These are phyloP conservation scores for Noturus placidus DNA, from an alignment of 2,113 vertebrate species.

Conservation along the genomic window DNA sequence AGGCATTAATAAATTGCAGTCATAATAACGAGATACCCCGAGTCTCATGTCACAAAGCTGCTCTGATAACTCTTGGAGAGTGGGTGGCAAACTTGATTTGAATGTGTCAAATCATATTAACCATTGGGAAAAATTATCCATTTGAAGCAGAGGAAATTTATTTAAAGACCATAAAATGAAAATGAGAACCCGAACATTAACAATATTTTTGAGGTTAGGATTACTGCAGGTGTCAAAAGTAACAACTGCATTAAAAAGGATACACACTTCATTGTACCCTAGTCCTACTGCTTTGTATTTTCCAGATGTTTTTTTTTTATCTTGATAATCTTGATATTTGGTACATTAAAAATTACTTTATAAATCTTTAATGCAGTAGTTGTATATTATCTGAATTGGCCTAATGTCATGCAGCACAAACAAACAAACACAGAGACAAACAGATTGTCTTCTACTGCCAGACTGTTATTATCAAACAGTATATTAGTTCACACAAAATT, in stretches of 20 bases:
- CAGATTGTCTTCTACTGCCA: neutral
- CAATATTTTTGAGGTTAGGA: neutral
- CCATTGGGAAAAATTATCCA: conserved; percentile 38
- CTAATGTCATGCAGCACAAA: neutral
- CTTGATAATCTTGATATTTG: neutral
- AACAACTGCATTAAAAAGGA: neutral
- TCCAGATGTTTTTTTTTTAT: neutral
- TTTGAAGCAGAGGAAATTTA: conserved; percentile 32
- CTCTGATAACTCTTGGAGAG: conserved; percentile 15
- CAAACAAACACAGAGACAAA: neutral
- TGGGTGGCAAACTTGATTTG: conserved; percentile 31
- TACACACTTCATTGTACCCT: neutral
- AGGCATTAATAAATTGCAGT: conserved; percentile 47
- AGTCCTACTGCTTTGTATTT: neutral
- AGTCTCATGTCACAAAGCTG: conserved; percentile 20
- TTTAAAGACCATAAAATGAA: conserved; percentile 49
- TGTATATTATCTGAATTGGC: neutral
- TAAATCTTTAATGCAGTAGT: neutral
- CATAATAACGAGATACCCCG: conserved; percentile 20
- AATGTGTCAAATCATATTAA: conserved; percentile 31
- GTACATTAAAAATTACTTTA: neutral
- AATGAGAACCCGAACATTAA: neutral
- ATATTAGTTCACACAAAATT: neutral
- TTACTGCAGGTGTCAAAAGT: neutral
- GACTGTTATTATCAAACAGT: neutral